Evolutionary conservation across 2,797 vertebrate genomes (phyloP).

Genomic region (Bovichtus diacanthus): DNA sequence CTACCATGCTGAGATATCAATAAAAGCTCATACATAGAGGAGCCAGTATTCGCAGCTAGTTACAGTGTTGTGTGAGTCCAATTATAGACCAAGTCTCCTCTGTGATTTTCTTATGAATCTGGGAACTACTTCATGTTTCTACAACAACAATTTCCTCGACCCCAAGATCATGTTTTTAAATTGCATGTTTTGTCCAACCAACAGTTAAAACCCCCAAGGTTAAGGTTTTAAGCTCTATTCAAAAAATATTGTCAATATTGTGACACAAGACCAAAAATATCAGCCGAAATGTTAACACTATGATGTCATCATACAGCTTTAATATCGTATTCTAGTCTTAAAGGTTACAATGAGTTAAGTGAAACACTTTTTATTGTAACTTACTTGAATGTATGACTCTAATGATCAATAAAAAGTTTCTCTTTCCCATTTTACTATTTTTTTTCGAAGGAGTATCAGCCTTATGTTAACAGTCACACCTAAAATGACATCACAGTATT

Average conservation of each 20-base stretch:
- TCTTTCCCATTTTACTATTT: neutral
- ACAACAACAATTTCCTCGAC: too few species aligned
- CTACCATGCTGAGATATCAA: neutral
- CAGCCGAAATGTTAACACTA: neutral
- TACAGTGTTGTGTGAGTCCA: too few species aligned
- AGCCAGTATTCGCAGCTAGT: neutral
- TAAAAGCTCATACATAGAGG: neutral
- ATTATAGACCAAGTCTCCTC: too few species aligned
- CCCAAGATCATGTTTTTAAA: too few species aligned
- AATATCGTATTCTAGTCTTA: neutral
- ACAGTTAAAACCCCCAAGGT: too few species aligned
- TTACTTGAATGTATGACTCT: too few species aligned
- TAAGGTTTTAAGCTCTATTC: neutral
- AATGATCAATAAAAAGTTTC: neutral
- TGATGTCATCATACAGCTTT: neutral
- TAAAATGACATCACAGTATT: conserved; percentile 5
- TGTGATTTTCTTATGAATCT: too few species aligned
- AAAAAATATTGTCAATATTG: neutral
- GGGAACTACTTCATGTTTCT: too few species aligned
- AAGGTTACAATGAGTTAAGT: neutral
- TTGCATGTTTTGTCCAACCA: too few species aligned
- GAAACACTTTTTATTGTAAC: neutral
- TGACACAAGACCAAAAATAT: conserved; percentile 1
- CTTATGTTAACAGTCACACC: neutral
- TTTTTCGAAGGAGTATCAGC: neutral